phyloP scores from a whole-genome alignment of 2,888 invertebrate genomes.

The Caenorhabditis sulstoni region DNA sequence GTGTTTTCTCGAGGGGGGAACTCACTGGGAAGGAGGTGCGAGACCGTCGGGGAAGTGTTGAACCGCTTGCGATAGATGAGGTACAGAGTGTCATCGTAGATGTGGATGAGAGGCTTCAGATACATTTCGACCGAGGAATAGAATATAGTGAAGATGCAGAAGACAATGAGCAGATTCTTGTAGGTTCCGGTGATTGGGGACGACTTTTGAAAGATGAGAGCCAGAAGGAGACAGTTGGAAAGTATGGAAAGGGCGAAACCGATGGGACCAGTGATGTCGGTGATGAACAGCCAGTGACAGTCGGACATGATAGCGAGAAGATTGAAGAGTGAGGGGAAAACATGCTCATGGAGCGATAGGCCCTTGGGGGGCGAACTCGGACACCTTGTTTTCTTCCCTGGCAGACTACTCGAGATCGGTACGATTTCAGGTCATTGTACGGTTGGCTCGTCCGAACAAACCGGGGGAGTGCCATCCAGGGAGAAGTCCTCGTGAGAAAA shows the following conservation, averaged over 20 bases:
- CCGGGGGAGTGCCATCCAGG: neutral
- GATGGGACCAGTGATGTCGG: constrained; percentile 13
- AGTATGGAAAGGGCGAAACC: constrained; percentile 1
- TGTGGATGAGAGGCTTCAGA: constrained; percentile 39
- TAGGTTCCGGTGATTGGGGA: constrained; percentile 36
- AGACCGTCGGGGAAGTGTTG: no score
- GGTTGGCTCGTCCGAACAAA: no score
- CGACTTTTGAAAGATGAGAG: constrained; percentile 8
- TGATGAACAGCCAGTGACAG: constrained; percentile 10
- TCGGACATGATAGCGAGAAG: constrained; percentile 21
- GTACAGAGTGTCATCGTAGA: constrained; percentile 42
- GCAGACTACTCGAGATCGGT: no score
- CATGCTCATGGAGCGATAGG: no score
- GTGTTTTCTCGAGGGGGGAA: no score
- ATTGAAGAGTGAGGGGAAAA: no score
- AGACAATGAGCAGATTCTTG: constrained; percentile 27
- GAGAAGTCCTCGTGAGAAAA: neutral
- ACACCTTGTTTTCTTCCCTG: no score
- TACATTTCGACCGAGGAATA: constrained; percentile 40
- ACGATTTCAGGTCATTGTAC: no score
- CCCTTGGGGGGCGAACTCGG: no score
- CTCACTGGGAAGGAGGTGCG: no score
- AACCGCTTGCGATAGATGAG: no score
- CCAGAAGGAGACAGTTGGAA: constrained; percentile 8
- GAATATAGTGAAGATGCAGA: constrained; percentile 42